Conservation (phyloP, 2,888 invertebrate genomes). For the Pristionchus maxplancki region DNA sequence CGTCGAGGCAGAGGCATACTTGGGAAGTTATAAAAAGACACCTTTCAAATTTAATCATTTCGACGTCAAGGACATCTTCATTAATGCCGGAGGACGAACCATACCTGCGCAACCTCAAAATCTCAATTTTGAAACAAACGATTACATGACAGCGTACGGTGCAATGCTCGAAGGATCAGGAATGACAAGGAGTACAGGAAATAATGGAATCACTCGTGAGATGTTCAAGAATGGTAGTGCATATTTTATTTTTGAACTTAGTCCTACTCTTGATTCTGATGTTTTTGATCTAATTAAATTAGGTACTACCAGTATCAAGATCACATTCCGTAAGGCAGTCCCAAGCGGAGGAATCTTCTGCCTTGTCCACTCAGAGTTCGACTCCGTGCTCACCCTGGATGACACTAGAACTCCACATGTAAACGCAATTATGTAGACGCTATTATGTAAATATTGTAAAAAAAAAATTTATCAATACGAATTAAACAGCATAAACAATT, state of each 20-base stretch:
- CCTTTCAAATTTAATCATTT: not conserved
- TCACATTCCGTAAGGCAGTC: not conserved
- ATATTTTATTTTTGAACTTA: not conserved
- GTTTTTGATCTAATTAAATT: slow-evolving; percentile 15
- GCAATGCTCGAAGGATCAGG: slow-evolving; percentile 9
- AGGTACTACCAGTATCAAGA: not conserved
- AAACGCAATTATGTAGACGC: not conserved
- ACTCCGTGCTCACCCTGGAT: not conserved
- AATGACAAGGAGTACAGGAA: not conserved
- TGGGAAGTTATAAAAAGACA: not conserved
- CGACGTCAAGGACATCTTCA: not conserved
- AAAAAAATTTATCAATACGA: too few species aligned
- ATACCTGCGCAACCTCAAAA: not conserved
- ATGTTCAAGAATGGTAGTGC: not conserved
- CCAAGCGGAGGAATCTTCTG: not conserved
- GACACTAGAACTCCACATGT: not conserved
- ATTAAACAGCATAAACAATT: not conserved
- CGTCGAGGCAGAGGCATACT: not conserved
- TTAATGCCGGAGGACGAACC: not conserved
- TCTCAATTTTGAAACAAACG: not conserved
- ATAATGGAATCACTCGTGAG: not conserved
- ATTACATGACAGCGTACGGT: not conserved
- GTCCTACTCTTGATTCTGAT: not conserved
- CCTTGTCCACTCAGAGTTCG: not conserved
- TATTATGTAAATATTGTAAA: not conserved